A percentile compares a stretch with the other conserved stretches of the same genome.
phyloP scores from a whole-genome alignment of 1,140 invertebrate species.

The Aphelinus certus region DNA sequence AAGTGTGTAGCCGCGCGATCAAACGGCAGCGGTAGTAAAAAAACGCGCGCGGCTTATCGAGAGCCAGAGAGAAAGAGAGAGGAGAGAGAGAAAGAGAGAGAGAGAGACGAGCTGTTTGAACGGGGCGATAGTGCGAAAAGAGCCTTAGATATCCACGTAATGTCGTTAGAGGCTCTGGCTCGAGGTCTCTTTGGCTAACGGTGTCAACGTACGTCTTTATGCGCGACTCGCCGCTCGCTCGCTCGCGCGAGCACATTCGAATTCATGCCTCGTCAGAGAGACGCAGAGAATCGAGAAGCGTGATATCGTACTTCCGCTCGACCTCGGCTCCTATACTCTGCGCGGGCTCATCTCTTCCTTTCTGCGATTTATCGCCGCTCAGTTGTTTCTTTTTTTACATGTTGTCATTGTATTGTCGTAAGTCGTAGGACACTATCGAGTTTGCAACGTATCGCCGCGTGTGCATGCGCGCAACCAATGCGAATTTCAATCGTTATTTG shows the following conservation, averaged over 20 bases:
- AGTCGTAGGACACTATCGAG: too few relatives aligned
- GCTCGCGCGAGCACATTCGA: slow-evolving; percentile 44
- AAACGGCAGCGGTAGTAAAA: too few relatives aligned
- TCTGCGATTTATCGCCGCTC: neutral
- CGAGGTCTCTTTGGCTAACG: slow-evolving; percentile 41
- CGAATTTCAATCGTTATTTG: too few relatives aligned
- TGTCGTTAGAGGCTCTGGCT: slow-evolving; percentile 15
- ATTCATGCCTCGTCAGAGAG: slow-evolving; percentile 50
- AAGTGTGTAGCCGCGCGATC: too few relatives aligned
- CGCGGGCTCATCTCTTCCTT: slow-evolving; percentile 3
- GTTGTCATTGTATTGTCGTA: too few relatives aligned
- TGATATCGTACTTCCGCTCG: slow-evolving; percentile 44
- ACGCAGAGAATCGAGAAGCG: slow-evolving; percentile 40
- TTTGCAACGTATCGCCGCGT: too few relatives aligned
- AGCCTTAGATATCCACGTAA: slow-evolving; percentile 1
- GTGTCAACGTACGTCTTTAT: slow-evolving; percentile 38
- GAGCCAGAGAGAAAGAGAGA: too few relatives aligned
- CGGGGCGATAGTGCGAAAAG: slow-evolving; percentile 7
- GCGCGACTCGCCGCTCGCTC: too few relatives aligned
- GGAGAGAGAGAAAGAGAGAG: too few relatives aligned
- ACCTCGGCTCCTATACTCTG: slow-evolving; percentile 20
- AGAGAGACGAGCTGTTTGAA: slow-evolving; percentile 30
- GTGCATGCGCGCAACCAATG: too few relatives aligned
- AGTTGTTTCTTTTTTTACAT: too few relatives aligned
- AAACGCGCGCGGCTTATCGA: slow-evolving; percentile 7